Evolutionary conservation across 2,113 vertebrate genomes (phyloP).

Genomic region (Hippocampus guttulatus): DNA sequence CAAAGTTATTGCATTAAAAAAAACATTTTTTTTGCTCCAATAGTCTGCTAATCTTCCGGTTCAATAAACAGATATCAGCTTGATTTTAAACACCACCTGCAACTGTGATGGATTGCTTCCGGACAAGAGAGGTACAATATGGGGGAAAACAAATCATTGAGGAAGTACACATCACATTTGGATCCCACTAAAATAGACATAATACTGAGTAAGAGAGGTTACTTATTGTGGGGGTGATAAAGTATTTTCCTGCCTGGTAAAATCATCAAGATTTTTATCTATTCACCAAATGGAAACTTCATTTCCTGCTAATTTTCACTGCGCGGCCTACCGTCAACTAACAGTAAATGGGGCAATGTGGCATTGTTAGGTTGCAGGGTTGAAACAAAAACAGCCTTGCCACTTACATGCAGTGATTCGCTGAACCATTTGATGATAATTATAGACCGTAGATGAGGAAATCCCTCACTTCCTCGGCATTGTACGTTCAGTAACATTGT

Average conservation of each 20-base stretch:
- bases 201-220: slow-evolving; percentile 27
- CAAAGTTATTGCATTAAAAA: slow-evolving; percentile 3
- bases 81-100: slow-evolving; percentile 16
- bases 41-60: slow-evolving; percentile 8
- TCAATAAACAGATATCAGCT: slow-evolving; percentile 8
- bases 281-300: slow-evolving; percentile 58
- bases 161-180: slow-evolving; percentile 17
- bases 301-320: slow-evolving; percentile 61
- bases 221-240: slow-evolving; percentile 49
- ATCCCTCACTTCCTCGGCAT: no score
- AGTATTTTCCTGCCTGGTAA: slow-evolving; percentile 55
- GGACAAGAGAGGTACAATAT: background rate
- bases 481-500: no score
- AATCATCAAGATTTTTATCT: slow-evolving; percentile 53
- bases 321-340: slow-evolving; percentile 27
- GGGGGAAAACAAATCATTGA: slow-evolving; percentile 2
- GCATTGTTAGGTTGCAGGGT: background rate
- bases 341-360: background rate
- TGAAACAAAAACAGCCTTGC: background rate
- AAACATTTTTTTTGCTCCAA: background rate
- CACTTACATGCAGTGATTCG: no score
- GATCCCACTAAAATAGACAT: slow-evolving; percentile 21
- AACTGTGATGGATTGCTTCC: slow-evolving; percentile 6
- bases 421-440: no score
- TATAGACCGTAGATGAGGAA: no score